Evolutionary conservation across 2,888 invertebrate species (phyloP), one percentile per base, ranked within the genome.

Genomic region (Eupithecia subfuscata): DNA sequence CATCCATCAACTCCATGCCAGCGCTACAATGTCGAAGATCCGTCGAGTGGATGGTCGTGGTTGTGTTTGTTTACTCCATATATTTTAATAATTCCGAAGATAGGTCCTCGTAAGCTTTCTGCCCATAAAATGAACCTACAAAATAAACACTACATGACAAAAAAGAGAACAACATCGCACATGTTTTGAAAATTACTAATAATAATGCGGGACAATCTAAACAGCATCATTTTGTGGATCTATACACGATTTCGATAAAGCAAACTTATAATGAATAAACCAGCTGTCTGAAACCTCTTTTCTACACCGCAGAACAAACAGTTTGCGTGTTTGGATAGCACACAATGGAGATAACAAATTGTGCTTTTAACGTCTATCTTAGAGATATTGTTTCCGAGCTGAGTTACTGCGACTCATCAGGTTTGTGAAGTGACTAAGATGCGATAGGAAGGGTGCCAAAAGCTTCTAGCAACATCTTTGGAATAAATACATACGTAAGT

Each of bases 281-380:
- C 68, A 75, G 70, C 77, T 52, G 14, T 73, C 65, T 64, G 18
- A 9, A 11, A n/a, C 0, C 0, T 5, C 18, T 0, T 6, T 70
- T 70, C 74, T 63, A 76, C 65, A 78, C 78, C 76, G 75, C 77
- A 78, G 76, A 78, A 75, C 74, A 80, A 79, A 79, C 80, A 76
- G 81, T 80, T 79, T 71, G 79, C 80, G 80, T 77, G 78, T 78
- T 79, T 77, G 73, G 52, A 70, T 74, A 77, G 71, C 81, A 69
- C 80, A 81, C 79, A 81, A 81, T 79, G 78, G 78, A 75, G 78
- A 78, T 83, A 83, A 82, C 82, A 82, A 82, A 83, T 83, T 75
- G 82, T 79, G 82, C 83, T 83, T 83, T 83, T 83, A 82, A 82
- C 80, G 81, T 80, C 80, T 75, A 77, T 81, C 80, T 79, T 25